A percentile compares a stretch with the other conserved stretches of the same genome.
phyloP scores from a whole-genome alignment of 2,113 vertebrate species.

The Ictalurus furcatus region DNA sequence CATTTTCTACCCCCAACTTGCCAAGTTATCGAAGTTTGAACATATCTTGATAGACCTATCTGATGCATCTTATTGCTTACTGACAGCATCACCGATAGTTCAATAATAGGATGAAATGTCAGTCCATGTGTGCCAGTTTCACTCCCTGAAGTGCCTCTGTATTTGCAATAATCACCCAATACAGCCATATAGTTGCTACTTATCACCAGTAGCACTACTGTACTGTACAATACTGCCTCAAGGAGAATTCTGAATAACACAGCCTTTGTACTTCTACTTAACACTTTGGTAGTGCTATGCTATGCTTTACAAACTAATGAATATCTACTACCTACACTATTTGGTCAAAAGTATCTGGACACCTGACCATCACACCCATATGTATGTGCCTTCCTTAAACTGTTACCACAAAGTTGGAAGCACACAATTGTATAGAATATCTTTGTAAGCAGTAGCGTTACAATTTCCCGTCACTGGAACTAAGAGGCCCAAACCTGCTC shows the following conservation, averaged over 20 bases:
- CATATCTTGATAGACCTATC: not conserved
- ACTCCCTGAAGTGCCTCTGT: not conserved
- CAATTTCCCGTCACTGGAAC: too few species aligned
- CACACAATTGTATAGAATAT: not conserved
- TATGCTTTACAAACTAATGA: not conserved
- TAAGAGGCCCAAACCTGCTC: too few species aligned
- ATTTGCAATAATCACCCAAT: not conserved
- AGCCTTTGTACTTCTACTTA: not conserved
- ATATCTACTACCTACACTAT: too few species aligned
- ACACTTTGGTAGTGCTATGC: not conserved
- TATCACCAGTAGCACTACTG: not conserved
- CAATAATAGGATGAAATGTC: not conserved
- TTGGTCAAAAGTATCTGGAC: not conserved
- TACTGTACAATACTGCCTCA: not conserved
- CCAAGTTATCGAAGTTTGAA: not conserved
- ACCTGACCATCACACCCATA: not conserved
- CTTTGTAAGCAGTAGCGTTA: not conserved
- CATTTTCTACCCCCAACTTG: not conserved
- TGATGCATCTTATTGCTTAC: not conserved
- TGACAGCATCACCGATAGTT: not conserved
- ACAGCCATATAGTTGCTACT: not conserved
- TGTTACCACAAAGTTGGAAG: not conserved
- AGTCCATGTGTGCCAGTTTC: not conserved
- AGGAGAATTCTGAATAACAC: not conserved
- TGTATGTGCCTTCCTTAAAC: not conserved